Evolutionary conservation across 1,140 invertebrate genomes (phyloP), one percentile per base, ranked within the genome.

Genomic region (Formica exsecta): DNA sequence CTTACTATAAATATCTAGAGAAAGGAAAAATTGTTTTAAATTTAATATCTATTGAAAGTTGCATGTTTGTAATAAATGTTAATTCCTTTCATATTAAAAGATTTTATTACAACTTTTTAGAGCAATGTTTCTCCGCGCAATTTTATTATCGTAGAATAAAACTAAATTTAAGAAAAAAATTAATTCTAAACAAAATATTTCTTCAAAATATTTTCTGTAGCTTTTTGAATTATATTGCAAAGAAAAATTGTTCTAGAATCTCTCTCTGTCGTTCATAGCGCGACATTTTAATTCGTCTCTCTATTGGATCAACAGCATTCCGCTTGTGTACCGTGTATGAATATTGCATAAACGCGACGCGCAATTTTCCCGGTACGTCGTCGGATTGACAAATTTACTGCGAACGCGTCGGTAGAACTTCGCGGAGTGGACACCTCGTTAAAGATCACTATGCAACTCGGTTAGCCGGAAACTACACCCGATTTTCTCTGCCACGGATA

Each of bases 371-470:
- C 44, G 13, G 65, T 70, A 59, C 36, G 57, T 80, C 48, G 64
- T 80, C 51, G 64, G 19, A 80, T 83, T 87, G 81, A 85, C 87
- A 85, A 84, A 73, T 87, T 88, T 71, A 73, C 64, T 65, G 66
- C 85, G 59, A 32, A 86, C 59, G 54, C 75, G 61, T 66, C n/a
- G 41, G 48, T 22, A 51, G n/a, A 75, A 84, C 51, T 70, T 54
- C 48, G 64, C 71, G 54, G 61, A 77, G 59, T 48, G 41, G 68
- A 80, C 83, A 68, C 59, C 64, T 36, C 48, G 77, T 80, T 80
- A 86, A 76, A 64, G 75, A 86, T 80, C 61, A 48, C 38, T 44
- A 44, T 19, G 51, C 66, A 68, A 80, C 77, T 32, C 74, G 51
- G 77, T 73, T 87, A 84, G 51, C 51, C 36, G 64, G 48, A 68